Base-by-base conservation (phyloP, 2,113 vertebrate genomes). In the Malurus alboscapulatus region DNA sequence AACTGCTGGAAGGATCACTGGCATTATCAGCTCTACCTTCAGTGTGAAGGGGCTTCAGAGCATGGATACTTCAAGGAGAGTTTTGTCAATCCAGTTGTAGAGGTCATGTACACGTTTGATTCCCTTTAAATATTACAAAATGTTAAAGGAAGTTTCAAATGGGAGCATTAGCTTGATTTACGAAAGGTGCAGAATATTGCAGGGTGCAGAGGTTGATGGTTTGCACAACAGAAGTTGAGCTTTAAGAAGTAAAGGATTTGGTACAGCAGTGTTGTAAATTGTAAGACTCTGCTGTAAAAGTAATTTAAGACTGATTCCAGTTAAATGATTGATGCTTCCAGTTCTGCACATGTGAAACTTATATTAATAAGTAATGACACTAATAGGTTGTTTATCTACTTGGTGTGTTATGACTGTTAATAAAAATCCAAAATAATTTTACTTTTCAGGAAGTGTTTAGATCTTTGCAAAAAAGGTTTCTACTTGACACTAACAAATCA, bases 401-500 rank as follows among this genome's bases (percentile, higher is more conserved):
- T 42, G 62, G 38, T 79, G 45, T 27, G 84, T 89, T 83, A 53
- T 53, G 55, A 63, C 68, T 91, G 83, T 92, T 93, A 94, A 95
- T 86, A 94, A 90, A 95, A 92, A 80, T 67, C 85, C 81, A 86
- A 88, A 93, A 66, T 82, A 40, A 57, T 53, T 85, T 87, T 65
- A 44, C 58, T 84, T 59, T 54, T 68, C 54, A 17, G 58, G 38
- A 87, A 84, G 32, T 82, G 67, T 94, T 95, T 58, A 76, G 69
- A 38, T 84, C 68, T 93, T 90, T 92, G 88, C 76, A 68, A 87
- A 84, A 88, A 62, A 20, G 32, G 34, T 54, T 83, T 65, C 81
- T 94, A 84, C 58, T 90, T 90, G 65, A 90, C 90, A 94, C 95
- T 92, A 95, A 95, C 95, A 96, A 95, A 93, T 94, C 94, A 96